Percentiles rank a stretch among this genome's conserved stretches.
Evolutionary conservation across 2,888 invertebrate species (phyloP).

Genomic region (Phortica okadai): DNA sequence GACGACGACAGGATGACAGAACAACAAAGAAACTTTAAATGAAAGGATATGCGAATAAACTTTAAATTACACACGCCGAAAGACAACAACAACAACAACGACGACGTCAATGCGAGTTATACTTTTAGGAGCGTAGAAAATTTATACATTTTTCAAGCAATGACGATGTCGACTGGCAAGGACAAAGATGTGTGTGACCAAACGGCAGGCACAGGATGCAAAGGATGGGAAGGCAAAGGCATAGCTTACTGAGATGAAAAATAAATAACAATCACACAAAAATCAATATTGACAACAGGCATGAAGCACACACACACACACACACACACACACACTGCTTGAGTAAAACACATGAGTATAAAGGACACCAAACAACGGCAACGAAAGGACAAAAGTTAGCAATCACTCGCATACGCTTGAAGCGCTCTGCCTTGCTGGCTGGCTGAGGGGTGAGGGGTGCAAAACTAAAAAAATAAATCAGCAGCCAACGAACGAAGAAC

Average conservation of each 20-base stretch:
- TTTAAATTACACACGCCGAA: conserved; percentile 35
- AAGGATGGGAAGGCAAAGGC: conserved; percentile 34
- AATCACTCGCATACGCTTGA: background rate
- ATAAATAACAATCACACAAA: conserved; percentile 66
- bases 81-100: background rate
- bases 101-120: conserved; percentile 28
- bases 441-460: too few relatives aligned
- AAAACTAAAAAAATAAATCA: too few relatives aligned
- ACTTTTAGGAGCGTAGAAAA: too few relatives aligned
- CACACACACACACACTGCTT: conserved; percentile 10
- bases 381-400: conserved; percentile 17
- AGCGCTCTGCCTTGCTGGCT: too few relatives aligned
- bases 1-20: background rate
- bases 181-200: too few relatives aligned
- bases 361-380: conserved; percentile 17
- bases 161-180: too few relatives aligned
- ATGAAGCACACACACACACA: conserved; percentile 15
- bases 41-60: conserved; percentile 40
- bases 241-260: conserved; percentile 52
- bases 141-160: too few relatives aligned
- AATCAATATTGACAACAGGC: conserved; percentile 62
- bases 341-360: background rate
- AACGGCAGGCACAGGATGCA: conserved; percentile 22
- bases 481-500: background rate
- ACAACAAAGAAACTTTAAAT: conserved; percentile 44